phyloP scores from a whole-genome alignment of 2,888 invertebrate genomes.

The Raillietiella orientalis region DNA sequence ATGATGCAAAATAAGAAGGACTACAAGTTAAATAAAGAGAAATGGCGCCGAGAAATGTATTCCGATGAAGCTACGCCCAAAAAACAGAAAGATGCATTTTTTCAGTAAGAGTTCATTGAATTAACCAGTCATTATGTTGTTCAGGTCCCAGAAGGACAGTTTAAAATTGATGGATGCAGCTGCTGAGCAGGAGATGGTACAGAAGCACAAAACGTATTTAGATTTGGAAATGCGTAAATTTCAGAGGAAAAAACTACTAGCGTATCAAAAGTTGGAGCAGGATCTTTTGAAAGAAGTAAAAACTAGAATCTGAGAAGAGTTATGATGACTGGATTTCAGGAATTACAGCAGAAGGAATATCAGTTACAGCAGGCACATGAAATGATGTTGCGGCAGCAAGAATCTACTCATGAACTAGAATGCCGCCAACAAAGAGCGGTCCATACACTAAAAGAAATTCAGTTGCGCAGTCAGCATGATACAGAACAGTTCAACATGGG shows the following conservation, averaged over 20 bases:
- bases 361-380: slow-evolving; percentile 82
- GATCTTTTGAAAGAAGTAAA: slow-evolving; percentile 56
- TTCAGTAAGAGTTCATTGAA: slow-evolving; percentile 30
- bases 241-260: slow-evolving; percentile 54
- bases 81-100: slow-evolving; percentile 55
- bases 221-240: too few species aligned
- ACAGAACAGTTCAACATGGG: slow-evolving; percentile 81
- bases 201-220: slow-evolving; percentile 64
- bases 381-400: slow-evolving; percentile 80
- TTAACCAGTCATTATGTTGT: slow-evolving; percentile 7
- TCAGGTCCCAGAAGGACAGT: slow-evolving; percentile 55
- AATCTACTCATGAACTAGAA: slow-evolving; percentile 82
- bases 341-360: slow-evolving; percentile 70
- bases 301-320: background rate
- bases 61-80: slow-evolving; percentile 74
- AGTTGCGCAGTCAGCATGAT: slow-evolving; percentile 53
- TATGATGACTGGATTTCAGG: slow-evolving; percentile 20
- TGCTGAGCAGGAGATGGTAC: slow-evolving; percentile 53
- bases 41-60: slow-evolving; percentile 74
- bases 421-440: slow-evolving; percentile 81
- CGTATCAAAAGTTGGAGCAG: slow-evolving; percentile 58
- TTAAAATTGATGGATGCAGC: slow-evolving; percentile 65
- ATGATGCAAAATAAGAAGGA: slow-evolving; percentile 79
- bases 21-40: slow-evolving; percentile 71
- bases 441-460: slow-evolving; percentile 60